Evolutionary conservation across 2,888 invertebrate genomes (phyloP), one percentile per base, ranked within the genome.

Genomic region (Neoitamus cyanurus): DNA sequence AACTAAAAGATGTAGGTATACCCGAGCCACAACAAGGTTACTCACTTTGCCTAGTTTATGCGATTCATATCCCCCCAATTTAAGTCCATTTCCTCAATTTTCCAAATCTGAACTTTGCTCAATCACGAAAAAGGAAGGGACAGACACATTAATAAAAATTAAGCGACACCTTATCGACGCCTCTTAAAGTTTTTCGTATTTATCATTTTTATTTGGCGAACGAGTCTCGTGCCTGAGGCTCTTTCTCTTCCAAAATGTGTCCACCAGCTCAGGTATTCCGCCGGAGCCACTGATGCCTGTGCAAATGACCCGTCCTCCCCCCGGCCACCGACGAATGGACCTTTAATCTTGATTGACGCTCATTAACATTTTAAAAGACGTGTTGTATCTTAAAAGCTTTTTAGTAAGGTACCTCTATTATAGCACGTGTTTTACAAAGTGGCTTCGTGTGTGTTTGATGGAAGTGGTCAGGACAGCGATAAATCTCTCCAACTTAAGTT

Each of bases 301-400:
- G 72, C 73, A 36, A 46, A 46, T 83, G 80, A 28, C 34, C 84
- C 85, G 72, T 85, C 68, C 84, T 84, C 85, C 85, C 83, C 58
- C 84, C 84, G 20, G 25, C 15, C 9, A 6, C 58, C 58, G 58
- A 37, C 58, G 83, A 84, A 85, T 80, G 70, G 69, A 69, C 73
- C 68, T 85, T 84, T 86, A 86, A 90, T 89, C 90, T 89, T 89
- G 90, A 90, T 90, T 90, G 90, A 89, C 88, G 89, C 90, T 90
- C 90, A 90, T 90, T 90, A 90, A 90, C 90, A 90, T 90, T 90
- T 90, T 88, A 86, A 87, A 85, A 86, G 87, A 87, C 85, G 85
- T 86, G 86, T 87, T 88, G 87, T 88, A 88, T 88, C 88, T 88
- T 88, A 88, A 88, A 88, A 88, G 88, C 88, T 87, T 88, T 88